Evolutionary conservation across 2,888 invertebrate species (phyloP).

Genomic region (Parnassius smintheus): DNA sequence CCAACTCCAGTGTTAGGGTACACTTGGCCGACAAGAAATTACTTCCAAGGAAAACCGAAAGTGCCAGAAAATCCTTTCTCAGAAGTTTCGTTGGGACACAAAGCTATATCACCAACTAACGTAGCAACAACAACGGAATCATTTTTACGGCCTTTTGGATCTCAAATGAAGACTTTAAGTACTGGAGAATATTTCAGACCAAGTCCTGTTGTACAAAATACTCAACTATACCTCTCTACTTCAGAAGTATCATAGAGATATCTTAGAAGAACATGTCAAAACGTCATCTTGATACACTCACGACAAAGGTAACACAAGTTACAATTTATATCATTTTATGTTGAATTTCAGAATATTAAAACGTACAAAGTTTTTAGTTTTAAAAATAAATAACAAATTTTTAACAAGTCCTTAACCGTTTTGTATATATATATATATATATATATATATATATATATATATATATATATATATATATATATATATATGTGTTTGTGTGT

Average conservation of each 20-base stretch:
- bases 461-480: too few relatives aligned
- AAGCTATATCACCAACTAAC: neutral
- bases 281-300: constrained; percentile 3
- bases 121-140: neutral
- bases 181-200: constrained; percentile 23
- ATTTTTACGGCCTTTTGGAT: neutral
- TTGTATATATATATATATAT: too few relatives aligned
- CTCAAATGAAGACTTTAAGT: neutral
- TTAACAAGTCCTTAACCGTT: too few relatives aligned
- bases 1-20: constrained; percentile 23
- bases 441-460: too few relatives aligned
- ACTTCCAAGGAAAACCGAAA: constrained; percentile 1
- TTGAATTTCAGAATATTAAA: too few relatives aligned
- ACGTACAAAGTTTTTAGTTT: too few relatives aligned
- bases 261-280: too few relatives aligned
- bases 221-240: constrained; percentile 11
- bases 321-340: too few relatives aligned
- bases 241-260: constrained; percentile 10
- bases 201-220: constrained; percentile 2
- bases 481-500: too few relatives aligned
- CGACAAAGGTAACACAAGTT: constrained; percentile 10
- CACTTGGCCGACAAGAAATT: constrained; percentile 9
- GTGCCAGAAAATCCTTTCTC: constrained; percentile 4
- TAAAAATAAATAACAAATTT: too few relatives aligned
- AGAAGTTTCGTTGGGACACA: constrained; percentile 6